Base-by-base conservation (phyloP, 2,797 vertebrate genomes). In the Danio tinwini region DNA sequence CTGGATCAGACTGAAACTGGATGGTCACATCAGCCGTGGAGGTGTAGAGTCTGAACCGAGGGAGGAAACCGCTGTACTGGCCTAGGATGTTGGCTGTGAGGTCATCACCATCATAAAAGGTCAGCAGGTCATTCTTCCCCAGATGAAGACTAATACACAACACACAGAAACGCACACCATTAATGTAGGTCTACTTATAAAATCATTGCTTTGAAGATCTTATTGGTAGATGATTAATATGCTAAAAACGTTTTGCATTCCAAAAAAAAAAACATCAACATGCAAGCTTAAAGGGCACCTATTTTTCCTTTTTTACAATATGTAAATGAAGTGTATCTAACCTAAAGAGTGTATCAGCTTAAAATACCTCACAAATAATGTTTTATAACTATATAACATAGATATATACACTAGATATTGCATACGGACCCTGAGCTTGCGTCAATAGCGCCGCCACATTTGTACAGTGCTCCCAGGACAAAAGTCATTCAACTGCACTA, bases 1-100 rank as follows among this genome's bases (percentile, higher is more conserved):
- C 98, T 0, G 98, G 97, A 78, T 99, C 98, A 0, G 97, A 98
- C 90, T 98, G 98, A 87, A 99, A 99, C 91, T 99, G 98, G 84
- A 99, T 89, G 0, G 97, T 99, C 91, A 98, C 96, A 0, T 99
- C 97, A 0, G 96, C 96, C 78, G 94, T 96, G 85, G 97, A 97
- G 0, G 97, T 97, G 7, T 94, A 98, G 83, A 99, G 94, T 90
- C 96, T 97, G 91, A 98, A 98, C 81, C 92, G 96, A 13, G 92
- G 89, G 0, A 89, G 94, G 0, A 93, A 88, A 0, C 97, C 95
- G 0, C 96, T 95, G 91, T 97, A 99, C 78, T 98, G 98, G n/a
- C 97, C 98, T 88, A 99, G 91, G 86, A 98, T 96, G 79, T 96
- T 95, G 0, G 96, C 97, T 0, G 97, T 98, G 86, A 99, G 93